phyloP scores from a whole-genome alignment of 2,797 vertebrate species.

The Buceros bicornis region DNA sequence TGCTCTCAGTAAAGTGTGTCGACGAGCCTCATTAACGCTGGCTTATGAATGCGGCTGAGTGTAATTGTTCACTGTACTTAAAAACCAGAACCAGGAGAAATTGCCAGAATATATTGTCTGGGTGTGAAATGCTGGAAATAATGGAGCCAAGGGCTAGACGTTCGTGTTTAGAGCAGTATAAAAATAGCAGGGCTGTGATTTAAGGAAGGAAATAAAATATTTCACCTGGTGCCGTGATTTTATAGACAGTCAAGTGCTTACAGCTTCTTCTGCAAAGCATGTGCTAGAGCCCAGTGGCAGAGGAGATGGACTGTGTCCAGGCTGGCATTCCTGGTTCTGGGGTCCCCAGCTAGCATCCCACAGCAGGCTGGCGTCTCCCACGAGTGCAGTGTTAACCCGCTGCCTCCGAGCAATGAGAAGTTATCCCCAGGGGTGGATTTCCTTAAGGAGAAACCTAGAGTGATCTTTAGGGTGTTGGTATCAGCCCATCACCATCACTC shows the following conservation, averaged over 20 bases:
- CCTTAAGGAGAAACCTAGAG: neutral
- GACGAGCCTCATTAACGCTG: neutral
- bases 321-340: neutral
- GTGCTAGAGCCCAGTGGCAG: neutral
- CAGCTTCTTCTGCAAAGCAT: neutral
- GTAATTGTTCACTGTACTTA: conserved; percentile 6
- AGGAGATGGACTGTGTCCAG: neutral
- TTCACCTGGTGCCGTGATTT: neutral
- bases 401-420: neutral
- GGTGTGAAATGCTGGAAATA: neutral
- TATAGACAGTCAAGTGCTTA: neutral
- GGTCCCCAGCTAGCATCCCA: neutral
- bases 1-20: neutral
- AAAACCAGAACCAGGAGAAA: neutral
- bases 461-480: neutral
- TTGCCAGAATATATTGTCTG: neutral
- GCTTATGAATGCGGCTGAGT: neutral
- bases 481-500: neutral
- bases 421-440: neutral
- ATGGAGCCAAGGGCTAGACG: neutral
- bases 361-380: neutral
- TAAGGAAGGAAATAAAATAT: neutral
- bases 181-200: neutral
- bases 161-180: neutral
- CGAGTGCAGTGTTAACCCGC: rapidly evolving